Evolutionary conservation across 2,888 invertebrate genomes (phyloP).

Genomic region (Pterobdella sp.): DNA sequence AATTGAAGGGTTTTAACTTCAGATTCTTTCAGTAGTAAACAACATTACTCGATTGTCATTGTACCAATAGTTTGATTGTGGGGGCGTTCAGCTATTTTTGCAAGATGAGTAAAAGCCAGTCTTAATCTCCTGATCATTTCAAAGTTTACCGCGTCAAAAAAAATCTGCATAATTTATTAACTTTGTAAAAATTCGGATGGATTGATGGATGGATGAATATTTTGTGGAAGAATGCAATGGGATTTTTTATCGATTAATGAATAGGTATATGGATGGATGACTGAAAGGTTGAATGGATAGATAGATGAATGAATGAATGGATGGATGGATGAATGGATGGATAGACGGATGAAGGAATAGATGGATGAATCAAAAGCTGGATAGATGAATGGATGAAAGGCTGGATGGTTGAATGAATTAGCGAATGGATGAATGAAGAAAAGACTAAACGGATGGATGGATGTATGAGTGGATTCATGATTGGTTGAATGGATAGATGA

Average conservation of each 20-base stretch:
- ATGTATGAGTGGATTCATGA: background rate
- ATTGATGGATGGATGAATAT: background rate
- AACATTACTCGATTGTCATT: too few species aligned
- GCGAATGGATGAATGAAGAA: background rate
- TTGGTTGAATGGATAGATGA: background rate
- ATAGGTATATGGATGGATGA: background rate
- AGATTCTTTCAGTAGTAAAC: too few species aligned
- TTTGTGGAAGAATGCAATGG: too few species aligned
- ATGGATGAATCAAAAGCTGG: background rate
- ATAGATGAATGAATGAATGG: background rate
- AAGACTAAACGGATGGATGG: background rate
- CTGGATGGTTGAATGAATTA: background rate
- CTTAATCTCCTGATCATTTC: too few species aligned
- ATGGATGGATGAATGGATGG: background rate
- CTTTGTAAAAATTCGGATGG: too few species aligned
- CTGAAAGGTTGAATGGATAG: background rate
- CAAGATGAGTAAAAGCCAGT: too few species aligned
- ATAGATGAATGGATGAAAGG: background rate
- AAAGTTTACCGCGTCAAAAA: too few species aligned
- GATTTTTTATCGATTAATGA: too few species aligned
- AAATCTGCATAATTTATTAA: too few species aligned
- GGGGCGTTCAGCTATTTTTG: too few species aligned
- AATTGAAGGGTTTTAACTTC: too few species aligned
- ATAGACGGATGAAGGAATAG: background rate
- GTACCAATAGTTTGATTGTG: too few species aligned